phyloP scores from a whole-genome alignment of 1,140 invertebrate genomes.

The Rhyacophila brunnea region DNA sequence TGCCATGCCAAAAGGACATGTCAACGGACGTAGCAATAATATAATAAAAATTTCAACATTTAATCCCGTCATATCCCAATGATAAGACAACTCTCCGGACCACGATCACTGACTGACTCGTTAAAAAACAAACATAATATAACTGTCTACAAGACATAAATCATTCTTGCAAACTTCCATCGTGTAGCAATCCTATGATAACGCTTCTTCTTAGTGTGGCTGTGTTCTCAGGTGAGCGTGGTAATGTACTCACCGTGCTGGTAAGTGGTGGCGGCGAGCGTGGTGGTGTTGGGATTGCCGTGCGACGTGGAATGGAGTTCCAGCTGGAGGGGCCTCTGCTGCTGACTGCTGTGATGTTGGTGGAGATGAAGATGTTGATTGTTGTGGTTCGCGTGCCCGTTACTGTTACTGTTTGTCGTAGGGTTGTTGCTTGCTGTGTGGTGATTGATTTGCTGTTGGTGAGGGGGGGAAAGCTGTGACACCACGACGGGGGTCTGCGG shows the following conservation, averaged over 20 bases:
- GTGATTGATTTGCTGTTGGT: conserved; percentile 40
- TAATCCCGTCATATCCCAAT: too few species aligned
- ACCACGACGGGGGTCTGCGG: conserved; percentile 75
- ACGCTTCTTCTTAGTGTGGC: too few species aligned
- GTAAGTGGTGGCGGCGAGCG: conserved; percentile 27
- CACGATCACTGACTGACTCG: too few species aligned
- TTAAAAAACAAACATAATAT: too few species aligned
- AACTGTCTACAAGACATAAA: too few species aligned
- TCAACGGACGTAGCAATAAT: too few species aligned
- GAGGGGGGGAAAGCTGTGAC: conserved; percentile 47
- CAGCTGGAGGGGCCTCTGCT: conserved; percentile 45
- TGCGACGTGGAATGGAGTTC: conserved; percentile 56
- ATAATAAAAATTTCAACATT: too few species aligned
- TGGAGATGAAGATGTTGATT: conserved; percentile 40
- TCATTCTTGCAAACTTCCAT: too few species aligned
- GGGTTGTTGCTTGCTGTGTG: conserved; percentile 44
- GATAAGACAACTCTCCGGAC: too few species aligned
- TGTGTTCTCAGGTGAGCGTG: conserved; percentile 22
- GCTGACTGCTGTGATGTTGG: conserved; percentile 43
- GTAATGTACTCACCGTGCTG: conserved; percentile 35
- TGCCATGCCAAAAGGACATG: too few species aligned
- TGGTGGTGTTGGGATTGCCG: conserved; percentile 44
- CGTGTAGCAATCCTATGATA: too few species aligned
- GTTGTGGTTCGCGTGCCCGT: conserved; percentile 41
- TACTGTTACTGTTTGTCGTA: too few species aligned